These are phyloP conservation scores for Phortica variegata DNA, from an alignment of 1,140 invertebrate species.

Conservation along the genomic window DNA sequence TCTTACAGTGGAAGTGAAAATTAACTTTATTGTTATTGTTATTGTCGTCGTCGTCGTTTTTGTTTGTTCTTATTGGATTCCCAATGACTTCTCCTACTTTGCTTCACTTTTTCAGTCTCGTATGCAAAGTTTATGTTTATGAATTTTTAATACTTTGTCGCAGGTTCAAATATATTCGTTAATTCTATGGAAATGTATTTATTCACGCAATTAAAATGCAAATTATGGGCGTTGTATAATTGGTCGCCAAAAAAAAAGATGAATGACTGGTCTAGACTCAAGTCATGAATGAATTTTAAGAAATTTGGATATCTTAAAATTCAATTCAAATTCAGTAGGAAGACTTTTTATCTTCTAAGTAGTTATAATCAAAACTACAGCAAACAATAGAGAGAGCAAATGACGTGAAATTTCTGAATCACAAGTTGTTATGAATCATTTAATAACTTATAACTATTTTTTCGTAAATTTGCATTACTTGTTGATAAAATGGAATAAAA, in stretches of 20 bases:
- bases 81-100: too few relatives aligned
- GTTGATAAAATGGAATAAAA: too few relatives aligned
- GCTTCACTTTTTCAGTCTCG: slow-evolving; percentile 3
- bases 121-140: slow-evolving; percentile 31
- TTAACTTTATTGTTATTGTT: slow-evolving; percentile 17
- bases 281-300: too few relatives aligned
- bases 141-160: background rate
- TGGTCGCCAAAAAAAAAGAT: slow-evolving; percentile 15
- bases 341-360: too few relatives aligned
- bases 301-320: too few relatives aligned
- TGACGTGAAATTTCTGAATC: too few relatives aligned
- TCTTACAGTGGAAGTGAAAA: slow-evolving; percentile 30
- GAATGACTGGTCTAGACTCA: slow-evolving; percentile 14
- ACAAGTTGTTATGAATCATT: too few relatives aligned
- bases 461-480: too few relatives aligned
- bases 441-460: too few relatives aligned
- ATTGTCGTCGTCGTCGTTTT: slow-evolving; percentile 7
- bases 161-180: background rate
- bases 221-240: slow-evolving; percentile 29
- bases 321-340: too few relatives aligned
- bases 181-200: background rate
- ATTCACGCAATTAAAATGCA: slow-evolving; percentile 11
- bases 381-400: too few relatives aligned
- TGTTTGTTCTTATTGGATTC: slow-evolving; percentile 5
- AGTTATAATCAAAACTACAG: too few relatives aligned